phyloP scores from a whole-genome alignment of 2,797 vertebrate species.

The Tokudaia tokunoshimensis region DNA sequence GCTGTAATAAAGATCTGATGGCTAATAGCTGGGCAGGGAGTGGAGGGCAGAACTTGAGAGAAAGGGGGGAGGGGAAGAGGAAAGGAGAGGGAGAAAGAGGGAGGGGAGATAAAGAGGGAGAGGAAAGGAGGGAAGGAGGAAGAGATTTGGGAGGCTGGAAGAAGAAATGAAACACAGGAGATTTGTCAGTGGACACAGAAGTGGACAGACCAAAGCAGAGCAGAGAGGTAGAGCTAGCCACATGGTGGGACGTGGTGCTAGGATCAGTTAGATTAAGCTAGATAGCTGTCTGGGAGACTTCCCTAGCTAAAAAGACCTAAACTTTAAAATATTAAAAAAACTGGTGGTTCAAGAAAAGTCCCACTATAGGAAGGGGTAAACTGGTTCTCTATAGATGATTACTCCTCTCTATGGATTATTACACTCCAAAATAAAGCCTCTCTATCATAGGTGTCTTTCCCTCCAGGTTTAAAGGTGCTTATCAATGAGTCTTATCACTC shows the following conservation, averaged over 20 bases:
- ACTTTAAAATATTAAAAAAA: not conserved
- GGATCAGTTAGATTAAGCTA: not conserved
- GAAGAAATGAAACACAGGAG: not conserved
- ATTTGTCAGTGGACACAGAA: not conserved
- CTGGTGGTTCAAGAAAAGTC: not conserved
- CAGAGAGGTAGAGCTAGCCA: not conserved
- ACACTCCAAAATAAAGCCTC: not conserved
- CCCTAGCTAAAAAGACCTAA: not conserved
- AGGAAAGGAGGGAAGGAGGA: rapidly evolving
- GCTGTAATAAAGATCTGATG: not conserved
- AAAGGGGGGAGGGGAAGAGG: too few relatives aligned
- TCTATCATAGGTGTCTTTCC: not conserved
- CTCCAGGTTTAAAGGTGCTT: not conserved
- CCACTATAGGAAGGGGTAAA: not conserved
- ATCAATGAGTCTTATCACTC: not conserved
- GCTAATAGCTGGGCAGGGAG: not conserved
- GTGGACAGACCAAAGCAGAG: not conserved
- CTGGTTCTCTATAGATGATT: not conserved
- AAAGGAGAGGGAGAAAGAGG: too few relatives aligned
- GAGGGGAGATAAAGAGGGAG: too few relatives aligned
- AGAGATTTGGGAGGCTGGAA: not conserved
- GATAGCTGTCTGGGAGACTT: not conserved
- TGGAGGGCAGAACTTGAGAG: not conserved
- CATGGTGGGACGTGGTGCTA: not conserved
- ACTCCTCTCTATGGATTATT: not conserved